Evolutionary conservation across 2,113 vertebrate species (phyloP), one percentile per base, ranked within the genome.

Genomic region (Psilopsiagon aymara): DNA sequence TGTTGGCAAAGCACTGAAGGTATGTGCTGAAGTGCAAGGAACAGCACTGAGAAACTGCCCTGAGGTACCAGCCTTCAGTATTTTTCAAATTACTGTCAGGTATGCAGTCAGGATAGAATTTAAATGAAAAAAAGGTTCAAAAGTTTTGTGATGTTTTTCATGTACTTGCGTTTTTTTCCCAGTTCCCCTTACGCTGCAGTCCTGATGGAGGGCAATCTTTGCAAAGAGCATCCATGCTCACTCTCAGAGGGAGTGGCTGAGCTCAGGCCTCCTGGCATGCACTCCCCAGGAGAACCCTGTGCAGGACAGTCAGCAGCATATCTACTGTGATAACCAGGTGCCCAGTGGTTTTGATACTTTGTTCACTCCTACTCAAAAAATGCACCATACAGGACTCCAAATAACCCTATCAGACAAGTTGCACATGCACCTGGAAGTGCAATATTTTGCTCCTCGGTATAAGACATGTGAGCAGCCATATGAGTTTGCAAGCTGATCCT

Each of bases 261-360:
- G 31, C 39, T 71, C 0, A 2, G 7, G 24, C 2, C 28, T 51
- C 17, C 6, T 1, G 1, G 37, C 55, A 8, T 2, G 0, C 13
- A 25, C 49, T 9, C 35, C 24, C 28, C 20, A 1, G 5, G 3
- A 17, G 55, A 1, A 7, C 21, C 0, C 0, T 1, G 7, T 9
- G 6, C 0, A 0, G 28, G 52, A 31, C 29, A 53, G 27, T 28
- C 27, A 1, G 0, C 35, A 1, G 73, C n/a, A 9, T 2, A 0
- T 25, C 21, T 5, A 11, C 75, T n/a, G 63, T 5, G 24, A 13
- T 33, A 4, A 5, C 39, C 23, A 3, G 23, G 3, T 2, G 0
- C 17, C 8, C 20, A 0, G 0, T 3, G 44, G 2, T 5, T 44
- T 9, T 4, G 6, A 3, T 5, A 16, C 49, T 28, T 15, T 3